Conservation (phyloP, 2,797 vertebrate species). For the Muraenolepis orangiensis region DNA sequence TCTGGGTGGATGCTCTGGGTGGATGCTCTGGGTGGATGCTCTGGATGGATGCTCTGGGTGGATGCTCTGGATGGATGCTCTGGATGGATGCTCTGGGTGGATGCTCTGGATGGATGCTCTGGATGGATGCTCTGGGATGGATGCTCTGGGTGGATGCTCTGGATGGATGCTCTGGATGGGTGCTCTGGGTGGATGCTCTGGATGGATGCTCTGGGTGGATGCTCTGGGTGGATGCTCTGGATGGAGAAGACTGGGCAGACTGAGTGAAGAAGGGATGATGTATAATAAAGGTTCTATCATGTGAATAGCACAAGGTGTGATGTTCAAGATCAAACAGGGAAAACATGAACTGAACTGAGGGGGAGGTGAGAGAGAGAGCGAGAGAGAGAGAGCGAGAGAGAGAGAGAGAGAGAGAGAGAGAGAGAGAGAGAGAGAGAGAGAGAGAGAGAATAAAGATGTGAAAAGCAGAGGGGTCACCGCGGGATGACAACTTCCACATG, state of each 20-base stretch:
- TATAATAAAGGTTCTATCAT: neutral
- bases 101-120: conserved; percentile 47
- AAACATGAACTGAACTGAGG: conserved; percentile 23
- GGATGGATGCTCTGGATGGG: no score
- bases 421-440: neutral
- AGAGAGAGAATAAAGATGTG: conserved; percentile 47
- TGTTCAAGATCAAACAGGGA: neutral
- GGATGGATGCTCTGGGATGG: no score
- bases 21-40: no score
- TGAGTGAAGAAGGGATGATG: neutral
- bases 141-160: no score
- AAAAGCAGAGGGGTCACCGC: conserved; percentile 67
- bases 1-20: conserved; percentile 44
- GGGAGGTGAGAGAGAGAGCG: conserved; percentile 7
- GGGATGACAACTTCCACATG: conserved; percentile 78
- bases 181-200: no score
- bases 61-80: conserved; percentile 47
- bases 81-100: no score
- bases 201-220: conserved; percentile 45
- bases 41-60: no score
- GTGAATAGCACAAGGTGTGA: neutral
- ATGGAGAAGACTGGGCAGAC: conserved; percentile 30
- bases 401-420: conserved; percentile 11
- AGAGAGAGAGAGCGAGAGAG: conserved; percentile 3
- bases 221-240: conserved; percentile 51